phyloP scores from a whole-genome alignment of 2,113 vertebrate species.

The Antechinus stuartii region DNA sequence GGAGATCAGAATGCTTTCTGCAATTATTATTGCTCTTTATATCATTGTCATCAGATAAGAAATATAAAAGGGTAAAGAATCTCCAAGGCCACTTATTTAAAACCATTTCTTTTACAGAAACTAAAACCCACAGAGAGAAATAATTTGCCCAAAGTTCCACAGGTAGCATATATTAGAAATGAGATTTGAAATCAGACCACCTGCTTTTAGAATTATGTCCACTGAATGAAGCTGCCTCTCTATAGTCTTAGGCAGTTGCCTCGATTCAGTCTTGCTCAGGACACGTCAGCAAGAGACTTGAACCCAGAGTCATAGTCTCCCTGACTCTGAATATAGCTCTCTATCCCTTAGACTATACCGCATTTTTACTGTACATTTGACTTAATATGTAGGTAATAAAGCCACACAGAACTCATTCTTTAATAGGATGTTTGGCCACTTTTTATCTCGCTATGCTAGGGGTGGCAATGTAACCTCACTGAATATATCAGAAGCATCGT shows the following conservation, averaged over 20 bases:
- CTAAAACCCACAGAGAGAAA: neutral
- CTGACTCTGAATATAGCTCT: neutral
- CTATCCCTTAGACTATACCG: neutral
- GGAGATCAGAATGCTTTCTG: neutral
- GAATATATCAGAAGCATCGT: neutral
- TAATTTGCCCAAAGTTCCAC: neutral
- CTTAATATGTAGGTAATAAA: neutral
- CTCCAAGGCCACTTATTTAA: neutral
- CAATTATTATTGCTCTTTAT: neutral
- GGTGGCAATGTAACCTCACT: neutral
- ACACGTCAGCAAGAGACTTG: neutral
- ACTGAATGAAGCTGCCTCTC: neutral
- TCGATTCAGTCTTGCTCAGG: neutral
- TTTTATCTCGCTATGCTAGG: constrained; percentile 9
- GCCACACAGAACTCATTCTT: neutral
- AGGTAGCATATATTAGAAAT: neutral
- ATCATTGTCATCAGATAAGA: neutral
- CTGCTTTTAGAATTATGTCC: neutral
- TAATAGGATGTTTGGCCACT: neutral
- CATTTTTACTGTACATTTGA: neutral
- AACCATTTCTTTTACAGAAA: neutral
- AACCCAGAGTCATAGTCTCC: neutral
- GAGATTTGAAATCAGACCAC: neutral
- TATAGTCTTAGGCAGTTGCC: neutral
- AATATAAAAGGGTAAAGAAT: neutral